Percentiles rank a stretch among this genome's conserved stretches.
phyloP scores from a whole-genome alignment of 2,888 invertebrate genomes.

The Apamea sordens region DNA sequence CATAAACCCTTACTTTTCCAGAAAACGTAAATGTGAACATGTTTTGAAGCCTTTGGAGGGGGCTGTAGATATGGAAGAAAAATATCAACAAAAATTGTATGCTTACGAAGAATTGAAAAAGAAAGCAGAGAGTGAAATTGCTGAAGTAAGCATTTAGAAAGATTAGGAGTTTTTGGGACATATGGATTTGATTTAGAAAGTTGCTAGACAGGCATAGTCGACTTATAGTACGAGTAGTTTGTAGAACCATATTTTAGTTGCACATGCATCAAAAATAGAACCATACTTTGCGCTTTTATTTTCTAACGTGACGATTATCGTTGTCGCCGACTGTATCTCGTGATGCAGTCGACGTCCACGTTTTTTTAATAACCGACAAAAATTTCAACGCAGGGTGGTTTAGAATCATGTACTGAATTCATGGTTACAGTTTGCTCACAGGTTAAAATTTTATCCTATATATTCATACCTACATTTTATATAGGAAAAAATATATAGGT shows the following conservation, averaged over 20 bases:
- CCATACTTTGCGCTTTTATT: too few relatives aligned
- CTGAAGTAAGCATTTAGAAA: constrained; percentile 75
- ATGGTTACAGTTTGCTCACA: neutral
- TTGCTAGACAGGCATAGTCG: neutral
- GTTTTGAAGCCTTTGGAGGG: constrained; percentile 84
- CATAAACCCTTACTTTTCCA: constrained; percentile 61
- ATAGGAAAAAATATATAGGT: neutral
- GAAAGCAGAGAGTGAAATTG: constrained; percentile 81
- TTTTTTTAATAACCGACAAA: too few relatives aligned
- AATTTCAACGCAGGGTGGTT: too few relatives aligned
- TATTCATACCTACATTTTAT: too few relatives aligned
- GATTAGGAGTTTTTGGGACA: too few relatives aligned
- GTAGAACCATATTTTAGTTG: neutral
- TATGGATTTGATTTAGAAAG: too few relatives aligned
- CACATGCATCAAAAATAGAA: too few relatives aligned
- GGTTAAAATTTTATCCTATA: neutral
- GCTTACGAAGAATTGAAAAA: constrained; percentile 82
- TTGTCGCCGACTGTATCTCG: too few relatives aligned
- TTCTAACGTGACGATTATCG: too few relatives aligned
- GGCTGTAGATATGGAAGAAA: constrained; percentile 84
- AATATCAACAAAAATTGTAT: constrained; percentile 82
- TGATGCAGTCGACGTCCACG: too few relatives aligned
- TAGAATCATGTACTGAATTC: neutral
- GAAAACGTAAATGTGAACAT: constrained; percentile 86
- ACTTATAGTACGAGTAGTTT: too few relatives aligned